phyloP scores from a whole-genome alignment of 2,113 vertebrate genomes.

The Romanogobio albipinnatus region DNA sequence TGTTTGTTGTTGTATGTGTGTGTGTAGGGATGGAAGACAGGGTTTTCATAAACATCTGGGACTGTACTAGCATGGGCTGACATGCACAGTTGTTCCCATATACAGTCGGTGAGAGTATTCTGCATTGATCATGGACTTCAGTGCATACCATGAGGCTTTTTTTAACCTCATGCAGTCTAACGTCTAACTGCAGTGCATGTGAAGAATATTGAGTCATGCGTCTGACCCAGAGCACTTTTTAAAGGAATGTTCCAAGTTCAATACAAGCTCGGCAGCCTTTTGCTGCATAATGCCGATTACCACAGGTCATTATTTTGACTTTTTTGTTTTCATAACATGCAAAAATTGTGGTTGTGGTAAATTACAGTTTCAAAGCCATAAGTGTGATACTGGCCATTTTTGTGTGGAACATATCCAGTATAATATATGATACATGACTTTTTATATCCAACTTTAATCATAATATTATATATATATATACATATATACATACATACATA shows the following conservation, averaged over 20 bases:
- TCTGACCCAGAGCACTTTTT: neutral
- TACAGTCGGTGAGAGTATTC: constrained; percentile 19
- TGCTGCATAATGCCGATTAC: neutral
- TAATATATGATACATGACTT: neutral
- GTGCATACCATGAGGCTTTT: constrained; percentile 33
- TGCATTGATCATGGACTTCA: constrained; percentile 37
- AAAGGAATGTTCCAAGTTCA: neutral
- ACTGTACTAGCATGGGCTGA: constrained; percentile 45
- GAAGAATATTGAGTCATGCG: constrained; percentile 16
- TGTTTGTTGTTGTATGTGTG: constrained; percentile 50
- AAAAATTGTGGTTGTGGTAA: neutral
- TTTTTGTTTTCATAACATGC: neutral
- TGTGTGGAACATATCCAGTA: neutral
- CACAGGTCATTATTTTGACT: neutral
- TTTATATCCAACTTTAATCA: neutral
- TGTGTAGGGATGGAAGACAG: constrained; percentile 46
- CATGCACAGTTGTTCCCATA: constrained; percentile 23
- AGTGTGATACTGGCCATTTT: neutral
- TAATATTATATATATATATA: no score
- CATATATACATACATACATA: no score
- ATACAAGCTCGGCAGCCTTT: neutral
- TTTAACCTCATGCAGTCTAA: neutral
- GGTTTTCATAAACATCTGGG: constrained; percentile 27
- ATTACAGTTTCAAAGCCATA: neutral
- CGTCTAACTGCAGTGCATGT: neutral